These are phyloP conservation scores for Sebastes taczanowskii DNA, from an alignment of 2,797 vertebrate species.

Conservation along the genomic window DNA sequence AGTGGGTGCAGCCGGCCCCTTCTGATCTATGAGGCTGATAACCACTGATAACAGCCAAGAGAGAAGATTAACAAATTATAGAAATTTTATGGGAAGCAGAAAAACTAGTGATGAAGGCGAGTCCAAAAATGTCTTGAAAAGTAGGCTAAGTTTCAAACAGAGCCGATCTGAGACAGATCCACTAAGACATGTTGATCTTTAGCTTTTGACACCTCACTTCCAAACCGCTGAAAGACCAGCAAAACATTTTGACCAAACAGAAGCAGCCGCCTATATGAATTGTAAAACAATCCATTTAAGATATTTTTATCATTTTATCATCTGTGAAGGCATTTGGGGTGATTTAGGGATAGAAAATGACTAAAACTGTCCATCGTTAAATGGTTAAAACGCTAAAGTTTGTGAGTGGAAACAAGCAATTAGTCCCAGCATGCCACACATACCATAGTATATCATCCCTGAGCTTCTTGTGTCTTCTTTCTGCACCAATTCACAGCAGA, in stretches of 20 bases:
- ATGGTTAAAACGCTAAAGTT: not conserved
- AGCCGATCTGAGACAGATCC: conserved; percentile 6
- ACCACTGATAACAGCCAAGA: not conserved
- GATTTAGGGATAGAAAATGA: not conserved
- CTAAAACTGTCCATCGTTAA: not conserved
- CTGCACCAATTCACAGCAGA: not conserved
- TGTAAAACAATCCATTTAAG: not conserved
- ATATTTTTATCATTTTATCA: not conserved
- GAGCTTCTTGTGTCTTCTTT: not conserved
- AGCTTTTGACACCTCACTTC: conserved; percentile 36
- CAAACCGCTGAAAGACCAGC: conserved; percentile 31
- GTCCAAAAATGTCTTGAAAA: not conserved
- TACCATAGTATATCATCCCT: conserved; percentile 7
- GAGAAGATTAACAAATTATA: not conserved
- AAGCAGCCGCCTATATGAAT: not conserved
- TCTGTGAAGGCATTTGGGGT: not conserved
- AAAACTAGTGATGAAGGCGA: not conserved
- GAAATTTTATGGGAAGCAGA: not conserved
- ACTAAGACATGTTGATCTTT: conserved; percentile 41
- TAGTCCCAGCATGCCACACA: conserved; percentile 36
- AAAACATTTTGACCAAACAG: conserved; percentile 25
- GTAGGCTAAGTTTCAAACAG: not conserved
- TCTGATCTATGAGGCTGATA: not conserved
- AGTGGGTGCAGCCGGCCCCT: not conserved
- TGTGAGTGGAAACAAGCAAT: conserved; percentile 40